phyloP scores from a whole-genome alignment of 2,797 vertebrate species.

The Sebastolobus alascanus region DNA sequence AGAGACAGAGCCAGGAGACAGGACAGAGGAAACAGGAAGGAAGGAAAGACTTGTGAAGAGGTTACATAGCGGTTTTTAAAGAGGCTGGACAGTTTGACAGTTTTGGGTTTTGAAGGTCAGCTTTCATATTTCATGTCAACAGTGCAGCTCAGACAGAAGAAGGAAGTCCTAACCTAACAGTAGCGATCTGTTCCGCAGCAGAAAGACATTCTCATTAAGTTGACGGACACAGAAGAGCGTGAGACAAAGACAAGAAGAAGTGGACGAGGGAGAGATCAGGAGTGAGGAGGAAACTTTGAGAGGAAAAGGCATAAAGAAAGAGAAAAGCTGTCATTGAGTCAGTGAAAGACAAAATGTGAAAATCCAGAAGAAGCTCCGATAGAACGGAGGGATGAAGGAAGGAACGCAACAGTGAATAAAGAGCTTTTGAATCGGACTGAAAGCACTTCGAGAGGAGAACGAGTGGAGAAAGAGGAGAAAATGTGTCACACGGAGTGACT shows the following conservation, averaged over 20 bases:
- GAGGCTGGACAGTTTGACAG: neutral
- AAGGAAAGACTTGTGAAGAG: constrained; percentile 25
- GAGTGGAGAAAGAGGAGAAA: constrained; percentile 47
- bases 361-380: constrained; percentile 9
- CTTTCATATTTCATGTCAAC: neutral
- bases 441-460: constrained; percentile 27
- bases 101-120: constrained; percentile 14
- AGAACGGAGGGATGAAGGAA: constrained; percentile 22
- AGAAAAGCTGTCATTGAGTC: constrained; percentile 32
- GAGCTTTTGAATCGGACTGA: constrained; percentile 50
- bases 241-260: constrained; percentile 8
- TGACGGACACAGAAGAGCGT: neutral
- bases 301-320: neutral
- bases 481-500: constrained; percentile 66
- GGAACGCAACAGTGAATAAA: constrained; percentile 43
- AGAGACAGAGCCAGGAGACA: constrained; percentile 27
- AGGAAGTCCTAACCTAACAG: neutral
- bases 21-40: constrained; percentile 18
- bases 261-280: neutral
- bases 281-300: neutral
- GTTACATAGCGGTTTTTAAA: constrained; percentile 28
- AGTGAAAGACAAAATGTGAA: constrained; percentile 50
- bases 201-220: neutral
- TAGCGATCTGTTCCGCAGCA: constrained; percentile 1
- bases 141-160: neutral